These are phyloP conservation scores for Chaetura pelagica DNA, from an alignment of 2,113 vertebrate genomes.

Conservation along the genomic window DNA sequence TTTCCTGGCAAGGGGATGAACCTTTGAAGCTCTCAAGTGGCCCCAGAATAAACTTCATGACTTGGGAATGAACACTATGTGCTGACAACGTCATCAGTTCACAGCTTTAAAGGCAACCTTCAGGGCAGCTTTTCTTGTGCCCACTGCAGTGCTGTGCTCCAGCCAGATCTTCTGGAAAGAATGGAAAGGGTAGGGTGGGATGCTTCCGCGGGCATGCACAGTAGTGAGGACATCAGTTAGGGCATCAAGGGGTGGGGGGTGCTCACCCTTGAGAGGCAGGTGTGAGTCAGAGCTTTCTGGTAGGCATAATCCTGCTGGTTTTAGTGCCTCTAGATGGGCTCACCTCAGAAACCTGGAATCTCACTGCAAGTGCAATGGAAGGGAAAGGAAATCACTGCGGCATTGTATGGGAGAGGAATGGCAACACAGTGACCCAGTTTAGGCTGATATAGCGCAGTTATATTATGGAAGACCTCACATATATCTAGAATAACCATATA, in stretches of 20 bases:
- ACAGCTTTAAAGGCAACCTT: slow-evolving; percentile 6
- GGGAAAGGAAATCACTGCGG: background rate
- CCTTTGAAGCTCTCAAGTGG: slow-evolving; percentile 57
- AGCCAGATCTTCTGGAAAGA: background rate
- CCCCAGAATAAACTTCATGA: slow-evolving; percentile 65
- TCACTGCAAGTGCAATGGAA: background rate
- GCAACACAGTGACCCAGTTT: background rate
- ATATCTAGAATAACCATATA: background rate
- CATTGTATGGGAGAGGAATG: background rate
- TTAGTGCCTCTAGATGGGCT: background rate
- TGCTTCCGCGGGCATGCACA: background rate
- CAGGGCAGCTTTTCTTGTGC: background rate
- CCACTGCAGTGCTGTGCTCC: background rate
- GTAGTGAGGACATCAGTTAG: background rate
- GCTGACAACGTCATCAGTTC: slow-evolving; percentile 40
- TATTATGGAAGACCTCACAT: background rate
- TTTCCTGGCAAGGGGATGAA: slow-evolving; percentile 54
- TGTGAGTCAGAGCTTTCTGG: background rate
- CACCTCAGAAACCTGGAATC: background rate
- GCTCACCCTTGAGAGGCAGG: background rate
- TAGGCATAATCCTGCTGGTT: background rate
- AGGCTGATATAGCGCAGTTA: background rate
- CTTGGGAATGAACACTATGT: slow-evolving; percentile 67
- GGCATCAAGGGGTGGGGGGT: background rate
- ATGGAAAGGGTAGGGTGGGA: background rate